These are phyloP conservation scores for Erebia palarica DNA, from an alignment of 2,888 invertebrate species.

Conservation along the genomic window DNA sequence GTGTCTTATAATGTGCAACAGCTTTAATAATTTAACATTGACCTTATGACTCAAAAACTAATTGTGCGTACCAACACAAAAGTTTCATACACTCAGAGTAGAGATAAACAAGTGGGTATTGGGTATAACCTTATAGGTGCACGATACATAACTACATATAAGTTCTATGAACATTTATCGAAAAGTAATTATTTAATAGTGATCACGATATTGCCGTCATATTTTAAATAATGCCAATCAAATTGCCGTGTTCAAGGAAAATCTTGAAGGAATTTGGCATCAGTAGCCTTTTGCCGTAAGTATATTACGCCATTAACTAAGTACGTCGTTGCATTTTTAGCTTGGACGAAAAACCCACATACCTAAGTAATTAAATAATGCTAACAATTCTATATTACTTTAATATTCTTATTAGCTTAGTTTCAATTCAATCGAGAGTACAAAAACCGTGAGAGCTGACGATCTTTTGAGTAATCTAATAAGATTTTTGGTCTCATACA, in stretches of 20 bases:
- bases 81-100: not conserved
- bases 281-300: not conserved
- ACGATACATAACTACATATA: not conserved
- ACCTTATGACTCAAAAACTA: no score
- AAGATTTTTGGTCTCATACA: no score
- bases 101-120: no score
- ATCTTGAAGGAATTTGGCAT: not conserved
- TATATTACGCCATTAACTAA: not conserved
- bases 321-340: not conserved
- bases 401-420: no score
- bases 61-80: not conserved
- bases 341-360: not conserved
- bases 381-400: no score
- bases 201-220: not conserved
- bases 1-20: no score
- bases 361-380: no score
- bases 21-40: no score
- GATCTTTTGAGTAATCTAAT: not conserved
- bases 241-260: conserved; percentile 3
- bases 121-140: no score
- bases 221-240: not conserved
- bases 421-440: no score
- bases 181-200: not conserved
- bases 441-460: not conserved
- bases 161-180: not conserved